phyloP scores from a whole-genome alignment of 2,113 vertebrate species.

The Menura novaehollandiae region DNA sequence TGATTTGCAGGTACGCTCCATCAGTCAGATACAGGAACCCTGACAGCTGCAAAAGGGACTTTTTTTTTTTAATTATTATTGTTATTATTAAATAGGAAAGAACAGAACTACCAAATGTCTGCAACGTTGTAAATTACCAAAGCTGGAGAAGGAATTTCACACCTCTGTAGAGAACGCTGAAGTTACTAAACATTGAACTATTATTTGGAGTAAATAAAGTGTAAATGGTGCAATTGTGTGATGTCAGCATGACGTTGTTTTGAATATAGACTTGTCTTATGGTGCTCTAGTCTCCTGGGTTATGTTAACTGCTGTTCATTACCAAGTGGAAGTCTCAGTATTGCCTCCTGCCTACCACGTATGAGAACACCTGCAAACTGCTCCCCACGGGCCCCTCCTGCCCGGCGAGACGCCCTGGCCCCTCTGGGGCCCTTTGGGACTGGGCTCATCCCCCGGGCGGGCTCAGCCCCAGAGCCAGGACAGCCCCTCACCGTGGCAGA shows the following conservation, averaged over 20 bases:
- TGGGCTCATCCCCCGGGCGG: neutral
- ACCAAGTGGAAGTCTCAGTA: slow-evolving; percentile 68
- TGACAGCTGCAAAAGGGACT: slow-evolving; percentile 45
- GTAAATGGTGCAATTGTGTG: slow-evolving; percentile 78
- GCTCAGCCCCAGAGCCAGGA: neutral
- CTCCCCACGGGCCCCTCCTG: neutral
- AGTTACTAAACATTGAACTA: slow-evolving; percentile 69
- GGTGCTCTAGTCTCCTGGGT: slow-evolving; percentile 80
- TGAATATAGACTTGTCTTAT: slow-evolving; percentile 78
- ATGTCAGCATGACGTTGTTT: slow-evolving; percentile 80
- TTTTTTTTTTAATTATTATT: neutral
- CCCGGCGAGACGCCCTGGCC: neutral
- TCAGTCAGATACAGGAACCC: slow-evolving; percentile 50
- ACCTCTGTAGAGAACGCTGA: slow-evolving; percentile 70
- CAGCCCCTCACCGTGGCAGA: neutral
- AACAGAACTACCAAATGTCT: slow-evolving; percentile 62
- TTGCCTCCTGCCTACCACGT: slow-evolving; percentile 55
- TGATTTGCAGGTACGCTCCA: slow-evolving; percentile 43
- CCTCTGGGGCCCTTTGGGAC: neutral
- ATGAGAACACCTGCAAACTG: slow-evolving; percentile 11
- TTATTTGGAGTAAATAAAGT: slow-evolving; percentile 73
- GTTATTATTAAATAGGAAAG: slow-evolving; percentile 31
- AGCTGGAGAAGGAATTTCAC: slow-evolving; percentile 68
- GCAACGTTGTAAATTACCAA: slow-evolving; percentile 59
- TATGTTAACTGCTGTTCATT: slow-evolving; percentile 78